These are phyloP conservation scores for Python bivittatus DNA, from an alignment of 2,113 vertebrate genomes.

Conservation along the genomic window DNA sequence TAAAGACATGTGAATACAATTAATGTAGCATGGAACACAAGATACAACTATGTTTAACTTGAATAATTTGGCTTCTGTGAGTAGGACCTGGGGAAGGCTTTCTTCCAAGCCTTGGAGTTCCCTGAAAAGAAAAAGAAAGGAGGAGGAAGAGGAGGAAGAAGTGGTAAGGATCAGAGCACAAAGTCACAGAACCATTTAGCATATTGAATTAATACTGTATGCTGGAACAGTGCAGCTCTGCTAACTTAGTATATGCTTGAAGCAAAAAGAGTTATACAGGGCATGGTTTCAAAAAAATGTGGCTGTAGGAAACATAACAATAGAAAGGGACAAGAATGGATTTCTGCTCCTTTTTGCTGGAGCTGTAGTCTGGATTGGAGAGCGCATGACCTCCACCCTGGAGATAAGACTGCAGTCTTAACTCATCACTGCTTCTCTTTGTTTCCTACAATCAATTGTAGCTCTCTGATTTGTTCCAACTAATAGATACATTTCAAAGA, in stretches of 20 bases:
- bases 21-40: slow-evolving; percentile 21
- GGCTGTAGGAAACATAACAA: not conserved
- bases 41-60: slow-evolving; percentile 19
- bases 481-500: not conserved
- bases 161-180: not conserved
- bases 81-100: slow-evolving; percentile 90
- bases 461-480: not conserved
- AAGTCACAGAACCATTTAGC: slow-evolving; percentile 12
- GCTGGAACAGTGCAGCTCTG: not conserved
- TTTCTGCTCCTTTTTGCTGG: not conserved
- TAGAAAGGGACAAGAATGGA: not conserved
- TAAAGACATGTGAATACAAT: not conserved
- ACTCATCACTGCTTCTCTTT: not conserved
- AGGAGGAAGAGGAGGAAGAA: not conserved
- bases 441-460: not conserved
- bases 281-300: slow-evolving; percentile 11
- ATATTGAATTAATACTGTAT: not conserved
- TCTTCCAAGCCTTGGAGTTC: slow-evolving; percentile 90
- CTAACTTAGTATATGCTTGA: not conserved
- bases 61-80: slow-evolving; percentile 74
- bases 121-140: slow-evolving; percentile 78
- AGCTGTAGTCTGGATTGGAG: no score
- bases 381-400: not conserved
- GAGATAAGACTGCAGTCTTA: not conserved
- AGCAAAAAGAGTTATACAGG: not conserved